Evolutionary conservation across 2,888 invertebrate species (phyloP), one percentile per base, ranked within the genome.

Genomic region (Dynastes maya): DNA sequence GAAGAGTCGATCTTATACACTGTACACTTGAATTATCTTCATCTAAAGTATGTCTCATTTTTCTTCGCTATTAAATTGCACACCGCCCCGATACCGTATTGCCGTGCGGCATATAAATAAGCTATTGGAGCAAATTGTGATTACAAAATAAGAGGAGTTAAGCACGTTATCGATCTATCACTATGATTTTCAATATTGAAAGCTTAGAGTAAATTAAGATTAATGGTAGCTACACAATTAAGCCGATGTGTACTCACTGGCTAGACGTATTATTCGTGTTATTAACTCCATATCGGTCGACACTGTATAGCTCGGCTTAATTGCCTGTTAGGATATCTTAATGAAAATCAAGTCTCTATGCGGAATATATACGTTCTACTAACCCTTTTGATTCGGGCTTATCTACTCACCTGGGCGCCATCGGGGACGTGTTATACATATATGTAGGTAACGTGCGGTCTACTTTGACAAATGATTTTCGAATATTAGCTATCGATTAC

Each of bases 241-340:
- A 63, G 29, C 13, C 63, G 63, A 32, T 63, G 63, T 63, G 63
- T 63, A 63, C 32, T 13, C 63, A 9, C 29, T 32, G 63, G 8
- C 32, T 32, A 63, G 29, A 13, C 63, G 37, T 32, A 63, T 63
- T 71, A 71, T 71, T 53, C 55, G 53, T 16, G 37, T 58, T 72
- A 58, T 72, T 72, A 22, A 72, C 72, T 58, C 16, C 22, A 58
- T 40, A 37, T 55, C 37, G 40, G 40, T 58, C 37, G 22, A 40
- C 67, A 22, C 68, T 29, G 29, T 27, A 40, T 61, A 16, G 37
- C 58, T 58, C 22, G 37, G 37, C 45, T 67, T 67, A 67, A 67
- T 67, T 67, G 67, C 67, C 58, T 72, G 58, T 72, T 71, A 61
- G 40, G 72, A 58, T 72, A 72, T 72, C 72, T 72, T 72, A 72